Percentiles rank a stretch among this genome's conserved stretches.
Conservation (phyloP, 1,140 invertebrate species). For the Lordiphosa collinella region DNA sequence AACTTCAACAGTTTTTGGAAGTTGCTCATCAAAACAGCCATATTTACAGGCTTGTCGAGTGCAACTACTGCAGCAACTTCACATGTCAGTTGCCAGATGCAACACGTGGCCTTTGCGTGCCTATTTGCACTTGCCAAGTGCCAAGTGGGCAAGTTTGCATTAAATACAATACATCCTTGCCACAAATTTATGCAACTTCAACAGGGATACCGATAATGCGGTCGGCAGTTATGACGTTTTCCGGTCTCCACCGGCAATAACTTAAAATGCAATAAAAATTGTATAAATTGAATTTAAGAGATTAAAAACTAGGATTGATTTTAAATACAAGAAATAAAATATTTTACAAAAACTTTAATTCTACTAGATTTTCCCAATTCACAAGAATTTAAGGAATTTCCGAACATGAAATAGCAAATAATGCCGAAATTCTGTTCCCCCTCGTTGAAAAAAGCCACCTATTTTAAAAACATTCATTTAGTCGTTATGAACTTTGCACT, state of each 20-base stretch:
- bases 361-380: too few species aligned
- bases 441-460: too few species aligned
- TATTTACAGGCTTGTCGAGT: conserved; percentile 1
- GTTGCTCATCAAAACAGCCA: conserved; percentile 46
- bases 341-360: too few species aligned
- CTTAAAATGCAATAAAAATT: too few species aligned
- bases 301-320: too few species aligned
- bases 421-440: too few species aligned
- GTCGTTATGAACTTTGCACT: conserved; percentile 38
- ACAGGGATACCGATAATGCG: conserved; percentile 19
- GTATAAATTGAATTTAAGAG: too few species aligned
- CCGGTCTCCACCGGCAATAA: too few species aligned
- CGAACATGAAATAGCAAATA: too few species aligned
- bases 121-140: conserved; percentile 67
- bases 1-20: conserved; percentile 49
- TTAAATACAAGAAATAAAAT: too few species aligned
- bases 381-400: too few species aligned
- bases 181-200: conserved; percentile 67
- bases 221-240: background rate
- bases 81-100: conserved; percentile 46
- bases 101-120: conserved; percentile 69
- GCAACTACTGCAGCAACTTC: conserved; percentile 8
- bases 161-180: conserved; percentile 69
- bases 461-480: conserved; percentile 18
- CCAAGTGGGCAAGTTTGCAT: conserved; percentile 72